Evolutionary conservation across 2,113 vertebrate genomes (phyloP), one percentile per base, ranked within the genome.

Genomic region (Oncorhynchus tshawytscha): DNA sequence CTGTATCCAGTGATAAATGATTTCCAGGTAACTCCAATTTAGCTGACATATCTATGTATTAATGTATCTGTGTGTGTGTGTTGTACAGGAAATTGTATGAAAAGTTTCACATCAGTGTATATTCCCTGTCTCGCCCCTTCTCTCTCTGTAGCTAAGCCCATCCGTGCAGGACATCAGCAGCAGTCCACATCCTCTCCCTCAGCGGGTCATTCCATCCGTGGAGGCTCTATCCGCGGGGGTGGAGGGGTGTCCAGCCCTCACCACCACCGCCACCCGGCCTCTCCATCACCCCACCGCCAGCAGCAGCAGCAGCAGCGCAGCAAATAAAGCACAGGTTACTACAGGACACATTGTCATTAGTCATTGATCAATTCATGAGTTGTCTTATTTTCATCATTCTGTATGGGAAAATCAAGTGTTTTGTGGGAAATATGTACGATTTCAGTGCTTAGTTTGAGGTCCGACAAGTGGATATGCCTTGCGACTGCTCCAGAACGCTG

Each of bases 81-180:
- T 22, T 62, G n/a, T 8, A 62, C 18, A 16, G n/a, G 59, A 9
- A 62, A 62, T 8, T 62, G 59, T 27, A 15, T 34, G 59, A 13
- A 11, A 45, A 45, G 39, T 45, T 45, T 45, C 8, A 45, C 3
- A 45, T 45, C 39, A 45, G 39, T 45, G 39, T 45, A 45, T 45
- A 45, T 45, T 45, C 39, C 39, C 39, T 60, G 48, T 78, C 3
- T 1, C 78, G 31, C 39, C 15, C 16, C 0, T 71, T 7, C 49
- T n/a, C 70, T 78, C 31, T 66, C 8, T 78, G 24, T 70, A 97
- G 96, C 96, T 81, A 97, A 98, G 82, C 96, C 96, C 70, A 94
- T 98, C 84, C 95, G 96, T 86, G 94, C 96, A 0, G 96, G 96
- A 2, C 87, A 89, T 82, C 75, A 85, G 64, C 95, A 95, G 70